Conservation (phyloP, 2,888 invertebrate species). For the Plagiodera versicolora region DNA sequence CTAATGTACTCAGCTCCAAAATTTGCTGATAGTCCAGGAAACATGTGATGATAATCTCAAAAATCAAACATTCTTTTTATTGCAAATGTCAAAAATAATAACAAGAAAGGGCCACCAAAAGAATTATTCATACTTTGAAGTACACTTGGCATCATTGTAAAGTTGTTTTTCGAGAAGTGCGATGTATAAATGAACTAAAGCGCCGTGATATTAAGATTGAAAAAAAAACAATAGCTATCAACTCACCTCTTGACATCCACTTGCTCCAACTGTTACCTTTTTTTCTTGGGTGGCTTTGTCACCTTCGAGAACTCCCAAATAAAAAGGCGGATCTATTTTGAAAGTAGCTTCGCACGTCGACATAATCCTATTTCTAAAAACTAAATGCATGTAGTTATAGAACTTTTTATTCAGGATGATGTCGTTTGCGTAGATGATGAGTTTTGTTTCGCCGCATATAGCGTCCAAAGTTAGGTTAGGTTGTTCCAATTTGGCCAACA, state of each 20-base stretch:
- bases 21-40: constrained; percentile 29
- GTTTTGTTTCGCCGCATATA: constrained; percentile 27
- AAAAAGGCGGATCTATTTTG: constrained; percentile 15
- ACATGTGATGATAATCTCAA: constrained; percentile 29
- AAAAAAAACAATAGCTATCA: too few relatives aligned
- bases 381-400: constrained; percentile 21
- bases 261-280: constrained; percentile 11
- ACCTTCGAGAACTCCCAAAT: neutral
- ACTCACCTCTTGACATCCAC: constrained; percentile 23
- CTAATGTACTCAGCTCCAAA: constrained; percentile 25
- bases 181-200: too few relatives aligned
- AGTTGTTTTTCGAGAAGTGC: too few relatives aligned
- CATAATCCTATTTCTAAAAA: constrained; percentile 35
- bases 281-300: neutral
- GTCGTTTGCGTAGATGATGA: constrained; percentile 38
- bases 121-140: too few relatives aligned
- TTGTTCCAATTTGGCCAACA: constrained; percentile 32
- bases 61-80: constrained; percentile 4
- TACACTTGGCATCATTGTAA: too few relatives aligned
- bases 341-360: constrained; percentile 21
- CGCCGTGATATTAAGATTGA: too few relatives aligned
- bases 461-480: constrained; percentile 33
- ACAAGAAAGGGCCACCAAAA: neutral
- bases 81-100: neutral
- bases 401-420: constrained; percentile 28